These are phyloP conservation scores for Myotis brandtii DNA, from an alignment of 2,113 vertebrate species.

Conservation along the genomic window DNA sequence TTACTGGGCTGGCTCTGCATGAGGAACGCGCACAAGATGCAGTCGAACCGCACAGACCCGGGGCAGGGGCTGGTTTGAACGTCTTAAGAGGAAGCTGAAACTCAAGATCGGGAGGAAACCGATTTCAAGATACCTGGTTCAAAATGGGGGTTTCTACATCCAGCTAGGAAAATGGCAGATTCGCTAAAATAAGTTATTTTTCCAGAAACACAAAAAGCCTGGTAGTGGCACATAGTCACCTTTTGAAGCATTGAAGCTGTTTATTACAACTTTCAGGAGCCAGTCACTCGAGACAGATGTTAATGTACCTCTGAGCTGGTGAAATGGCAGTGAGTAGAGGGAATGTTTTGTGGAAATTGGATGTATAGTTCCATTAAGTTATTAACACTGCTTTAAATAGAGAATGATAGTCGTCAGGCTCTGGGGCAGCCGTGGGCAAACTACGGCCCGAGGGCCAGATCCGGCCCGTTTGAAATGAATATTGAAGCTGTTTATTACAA, in stretches of 20 bases:
- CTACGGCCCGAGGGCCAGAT: no score
- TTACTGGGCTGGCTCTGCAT: fast-evolving
- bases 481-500: not conserved
- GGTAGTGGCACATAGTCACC: no score
- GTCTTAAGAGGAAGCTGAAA: not conserved
- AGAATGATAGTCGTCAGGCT: fast-evolving
- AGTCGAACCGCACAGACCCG: not conserved
- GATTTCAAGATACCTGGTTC: not conserved
- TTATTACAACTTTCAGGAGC: not conserved
- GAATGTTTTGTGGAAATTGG: not conserved
- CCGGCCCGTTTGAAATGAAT: no score
- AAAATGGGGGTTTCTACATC: not conserved
- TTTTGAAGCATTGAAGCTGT: not conserved
- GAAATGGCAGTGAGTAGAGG: no score
- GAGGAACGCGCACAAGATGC: not conserved
- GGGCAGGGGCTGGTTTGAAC: not conserved
- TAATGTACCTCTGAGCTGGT: not conserved
- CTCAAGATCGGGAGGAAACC: not conserved
- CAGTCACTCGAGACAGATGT: not conserved
- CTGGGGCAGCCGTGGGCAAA: no score
- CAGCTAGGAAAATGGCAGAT: not conserved
- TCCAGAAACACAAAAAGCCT: not conserved
- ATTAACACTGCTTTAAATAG: not conserved
- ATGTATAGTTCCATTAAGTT: not conserved
- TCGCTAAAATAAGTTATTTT: not conserved